Evolutionary conservation across 2,113 vertebrate species (phyloP), one percentile per base, ranked within the genome.

Genomic region (Elephantulus edwardii): DNA sequence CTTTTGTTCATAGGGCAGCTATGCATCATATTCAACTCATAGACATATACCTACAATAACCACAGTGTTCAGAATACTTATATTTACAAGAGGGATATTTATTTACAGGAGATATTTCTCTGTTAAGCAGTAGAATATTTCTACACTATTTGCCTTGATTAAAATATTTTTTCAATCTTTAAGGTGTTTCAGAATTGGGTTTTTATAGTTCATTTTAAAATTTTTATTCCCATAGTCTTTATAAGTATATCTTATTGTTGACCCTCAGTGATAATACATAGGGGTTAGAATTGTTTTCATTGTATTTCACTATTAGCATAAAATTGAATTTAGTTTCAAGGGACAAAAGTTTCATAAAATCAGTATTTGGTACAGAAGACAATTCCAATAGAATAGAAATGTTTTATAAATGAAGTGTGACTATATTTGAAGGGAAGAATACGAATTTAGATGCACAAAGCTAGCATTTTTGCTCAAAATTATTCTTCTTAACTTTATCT

Each of bases 321-420:
- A 91, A 91, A 89, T 78, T 87, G n/a, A 86, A 85, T 87, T 81
- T 12, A 54, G 40, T 42, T 74, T 89, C 74, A 87, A 74, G 93
- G 77, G 74, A 38, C 26, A 71, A 56, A 58, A 35, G n/a, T 84
- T 81, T 81, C 17, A 82, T 4, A 77, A 33, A 60, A 38, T 91
- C 35, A 92, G 19, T 93, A 92, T 83, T 62, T 89, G 74, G 44
- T 35, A 91, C 11, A 74, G 54, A 91, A 84, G 54, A 89, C 33
- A 70, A 70, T 74, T 92, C 87, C 89, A 89, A 89, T 62, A 91
- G 60, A 92, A 80, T 86, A 79, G 54, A 94, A 89, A 94, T 89
- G 83, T 62, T 93, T 92, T 89, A 5, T 33, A 89, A 81, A 86
- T 72, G 35, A 26, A 84, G 77, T 64, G 70, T 81, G 35, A 77